These are phyloP conservation scores for Agrochola lota DNA, from an alignment of 2,888 invertebrate species.

Conservation along the genomic window DNA sequence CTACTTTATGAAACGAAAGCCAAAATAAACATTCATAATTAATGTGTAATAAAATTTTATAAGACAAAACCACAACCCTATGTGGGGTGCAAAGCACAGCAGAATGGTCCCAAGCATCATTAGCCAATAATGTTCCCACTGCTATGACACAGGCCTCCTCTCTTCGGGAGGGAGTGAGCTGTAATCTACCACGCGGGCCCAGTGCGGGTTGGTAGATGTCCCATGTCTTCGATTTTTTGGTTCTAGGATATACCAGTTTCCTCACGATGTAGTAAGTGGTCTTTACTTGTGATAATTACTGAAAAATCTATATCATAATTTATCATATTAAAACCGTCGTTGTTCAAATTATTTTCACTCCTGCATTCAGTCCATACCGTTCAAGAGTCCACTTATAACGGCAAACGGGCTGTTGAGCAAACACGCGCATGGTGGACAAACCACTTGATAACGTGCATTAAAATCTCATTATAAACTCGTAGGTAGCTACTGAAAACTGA, in stretches of 20 bases:
- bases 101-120: too few species aligned
- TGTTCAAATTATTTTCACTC: neutral
- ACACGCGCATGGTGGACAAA: conserved; percentile 20
- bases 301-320: neutral
- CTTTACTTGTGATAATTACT: neutral
- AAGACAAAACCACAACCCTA: too few species aligned
- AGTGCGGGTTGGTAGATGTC: too few species aligned
- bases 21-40: neutral
- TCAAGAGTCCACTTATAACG: conserved; percentile 16
- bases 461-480: conserved; percentile 14
- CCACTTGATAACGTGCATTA: conserved; percentile 24
- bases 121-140: too few species aligned
- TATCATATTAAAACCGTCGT: neutral
- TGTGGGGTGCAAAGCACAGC: too few species aligned
- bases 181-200: too few species aligned
- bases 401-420: neutral
- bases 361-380: neutral
- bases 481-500: neutral
- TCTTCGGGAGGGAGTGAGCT: too few species aligned
- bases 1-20: neutral
- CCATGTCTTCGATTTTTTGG: too few species aligned
- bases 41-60: too few species aligned
- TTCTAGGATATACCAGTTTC: too few species aligned
- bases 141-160: too few species aligned
- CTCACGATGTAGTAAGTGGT: too few species aligned